Base-by-base conservation (phyloP, 2,797 vertebrate species). In the Mastacembelus armatus region DNA sequence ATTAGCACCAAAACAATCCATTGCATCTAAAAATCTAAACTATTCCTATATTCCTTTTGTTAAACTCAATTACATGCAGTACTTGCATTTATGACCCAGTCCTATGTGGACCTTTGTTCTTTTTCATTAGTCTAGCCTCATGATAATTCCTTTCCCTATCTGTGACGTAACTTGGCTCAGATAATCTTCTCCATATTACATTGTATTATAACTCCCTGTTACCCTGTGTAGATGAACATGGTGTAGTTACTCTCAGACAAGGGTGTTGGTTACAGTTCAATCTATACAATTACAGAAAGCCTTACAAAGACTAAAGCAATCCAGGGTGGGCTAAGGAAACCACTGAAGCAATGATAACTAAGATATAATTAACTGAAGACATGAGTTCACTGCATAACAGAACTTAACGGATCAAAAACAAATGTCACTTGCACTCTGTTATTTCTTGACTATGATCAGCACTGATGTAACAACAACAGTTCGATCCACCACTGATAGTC, bases 151-250 rank as follows among this genome's bases (percentile, higher is more conserved):
- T 2, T n/a, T 1, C 35, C 3, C 21, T 15, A 4, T 47, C 11
- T 1, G 8, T 48, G 22, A 42, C 18, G 21, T 36, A 10, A 30
- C 65, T 7, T 2, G 12, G 11, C 24, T 60, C 27, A 47, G 80
- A 64, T 69, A 57, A 73, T 77, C 68, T 57, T 33, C 5, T 35
- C 22, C n/a, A 11, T 26, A 12, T 36, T 21, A 3, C 3, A 35
- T 52, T 3, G 24, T 49, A 6, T 59, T 32, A 10, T 1, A 14
- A 36, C 35, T 26, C 50, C 15, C 35, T 15, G 14, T 26, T 38
- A 5, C 38, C 3, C 15, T 39, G 11, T 58, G 11, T 5, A 33
- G 1, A 44, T 30, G 30, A 30, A 38, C 10, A 22, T 1, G 5
- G 15, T 7, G 26, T 4, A 47, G 3, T 26, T 21, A 39, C 14